These are phyloP conservation scores for Tenebrio molitor DNA, from an alignment of 1,140 invertebrate species.

Conservation along the genomic window DNA sequence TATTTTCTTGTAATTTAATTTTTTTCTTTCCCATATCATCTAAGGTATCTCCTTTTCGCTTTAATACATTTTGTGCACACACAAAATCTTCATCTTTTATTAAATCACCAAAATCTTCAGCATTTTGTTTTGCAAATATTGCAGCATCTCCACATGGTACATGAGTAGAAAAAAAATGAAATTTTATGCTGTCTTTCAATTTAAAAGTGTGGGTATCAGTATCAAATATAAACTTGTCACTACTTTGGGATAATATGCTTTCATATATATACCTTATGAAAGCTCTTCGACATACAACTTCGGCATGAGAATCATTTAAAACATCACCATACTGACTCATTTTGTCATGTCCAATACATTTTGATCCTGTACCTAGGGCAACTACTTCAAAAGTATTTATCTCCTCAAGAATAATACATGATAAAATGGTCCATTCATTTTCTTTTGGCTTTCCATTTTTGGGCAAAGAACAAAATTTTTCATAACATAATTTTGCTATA, in stretches of 20 bases:
- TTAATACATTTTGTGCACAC: slow-evolving; percentile 33
- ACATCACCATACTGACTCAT: slow-evolving; percentile 78
- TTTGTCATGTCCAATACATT: slow-evolving; percentile 85
- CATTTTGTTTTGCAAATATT: slow-evolving; percentile 78
- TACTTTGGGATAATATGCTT: slow-evolving; percentile 69
- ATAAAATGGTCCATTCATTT: slow-evolving; percentile 86
- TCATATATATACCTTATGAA: slow-evolving; percentile 85
- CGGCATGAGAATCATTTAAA: slow-evolving; percentile 93
- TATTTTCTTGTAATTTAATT: slow-evolving; percentile 56
- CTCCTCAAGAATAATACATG: slow-evolving; percentile 77
- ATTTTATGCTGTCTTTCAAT: slow-evolving; percentile 75
- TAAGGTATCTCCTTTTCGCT: slow-evolving; percentile 40
- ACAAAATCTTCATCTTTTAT: slow-evolving; percentile 55
- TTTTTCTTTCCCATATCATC: slow-evolving; percentile 57
- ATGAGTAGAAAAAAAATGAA: slow-evolving; percentile 90
- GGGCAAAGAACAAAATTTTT: slow-evolving; percentile 76
- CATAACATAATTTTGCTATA: slow-evolving; percentile 72
- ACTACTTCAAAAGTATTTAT: slow-evolving; percentile 73
- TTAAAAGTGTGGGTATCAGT: slow-evolving; percentile 65
- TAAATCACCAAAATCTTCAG: slow-evolving; percentile 63
- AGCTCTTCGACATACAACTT: slow-evolving; percentile 86
- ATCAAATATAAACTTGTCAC: slow-evolving; percentile 64
- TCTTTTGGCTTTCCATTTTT: slow-evolving; percentile 84
- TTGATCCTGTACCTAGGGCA: slow-evolving; percentile 89
- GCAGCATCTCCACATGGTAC: slow-evolving; percentile 95